Evolutionary conservation across 2,113 vertebrate species (phyloP).

Genomic region (Gobius niger): DNA sequence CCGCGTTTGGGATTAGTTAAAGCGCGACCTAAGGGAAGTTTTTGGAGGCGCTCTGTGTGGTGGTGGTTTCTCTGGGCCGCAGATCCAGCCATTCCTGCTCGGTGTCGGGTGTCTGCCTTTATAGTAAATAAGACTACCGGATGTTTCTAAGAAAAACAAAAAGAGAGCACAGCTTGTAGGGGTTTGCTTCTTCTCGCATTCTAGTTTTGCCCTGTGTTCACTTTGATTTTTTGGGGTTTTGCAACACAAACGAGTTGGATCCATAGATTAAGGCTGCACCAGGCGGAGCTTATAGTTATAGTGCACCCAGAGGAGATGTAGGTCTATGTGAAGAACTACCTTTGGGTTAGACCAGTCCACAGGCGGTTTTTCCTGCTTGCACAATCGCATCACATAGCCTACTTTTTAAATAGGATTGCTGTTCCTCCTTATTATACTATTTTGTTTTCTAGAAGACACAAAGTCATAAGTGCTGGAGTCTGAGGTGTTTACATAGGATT

Average conservation of each 20-base stretch:
- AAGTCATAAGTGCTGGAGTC: not conserved
- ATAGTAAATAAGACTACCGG: constrained; percentile 11
- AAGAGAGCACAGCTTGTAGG: not conserved
- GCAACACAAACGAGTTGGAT: not conserved
- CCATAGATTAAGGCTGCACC: not conserved
- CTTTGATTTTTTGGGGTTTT: not conserved
- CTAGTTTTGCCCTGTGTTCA: not conserved
- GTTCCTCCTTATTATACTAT: not conserved
- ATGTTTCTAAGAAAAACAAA: constrained; percentile 6
- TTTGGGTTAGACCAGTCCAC: not conserved
- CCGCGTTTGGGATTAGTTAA: not conserved
- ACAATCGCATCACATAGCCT: not conserved
- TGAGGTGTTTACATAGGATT: not conserved
- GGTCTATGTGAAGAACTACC: not conserved
- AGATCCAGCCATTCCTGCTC: constrained; percentile 50
- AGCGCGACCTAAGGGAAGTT: constrained; percentile 15
- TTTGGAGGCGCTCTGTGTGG: constrained; percentile 25
- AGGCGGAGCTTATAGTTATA: constrained; percentile 39
- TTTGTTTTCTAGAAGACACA: not conserved
- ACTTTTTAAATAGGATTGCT: not conserved
- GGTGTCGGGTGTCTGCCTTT: constrained; percentile 60
- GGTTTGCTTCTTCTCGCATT: not conserved
- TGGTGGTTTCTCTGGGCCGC: constrained; percentile 43
- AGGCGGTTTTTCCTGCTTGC: not conserved
- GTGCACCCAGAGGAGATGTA: constrained; percentile 11